phyloP scores from a whole-genome alignment of 1,140 invertebrate genomes.

The Drosophila tsacasi region DNA sequence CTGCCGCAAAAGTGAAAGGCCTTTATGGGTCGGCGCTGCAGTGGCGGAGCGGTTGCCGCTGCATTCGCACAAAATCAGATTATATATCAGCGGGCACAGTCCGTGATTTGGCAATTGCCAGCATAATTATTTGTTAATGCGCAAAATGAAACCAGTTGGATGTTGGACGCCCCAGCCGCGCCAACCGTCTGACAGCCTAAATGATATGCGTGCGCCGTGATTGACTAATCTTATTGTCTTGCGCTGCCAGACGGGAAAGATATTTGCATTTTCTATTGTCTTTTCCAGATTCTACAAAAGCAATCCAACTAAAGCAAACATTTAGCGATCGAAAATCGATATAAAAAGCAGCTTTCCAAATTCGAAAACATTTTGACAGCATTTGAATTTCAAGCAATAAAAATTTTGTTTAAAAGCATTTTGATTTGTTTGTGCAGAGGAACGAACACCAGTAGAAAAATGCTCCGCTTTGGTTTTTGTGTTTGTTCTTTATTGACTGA shows the following conservation, averaged over 20 bases:
- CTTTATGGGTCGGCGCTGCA: constrained; percentile 68
- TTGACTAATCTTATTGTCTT: constrained; percentile 61
- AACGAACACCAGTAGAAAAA: constrained; percentile 4
- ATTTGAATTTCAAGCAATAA: constrained; percentile 24
- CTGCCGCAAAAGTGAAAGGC: constrained; percentile 78
- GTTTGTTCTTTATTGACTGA: constrained; percentile 27
- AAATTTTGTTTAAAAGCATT: constrained; percentile 7
- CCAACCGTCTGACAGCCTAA: constrained; percentile 27
- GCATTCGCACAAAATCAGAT: constrained; percentile 68
- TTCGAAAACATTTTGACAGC: constrained; percentile 21
- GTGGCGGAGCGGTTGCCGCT: constrained; percentile 8
- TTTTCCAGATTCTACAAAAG: constrained; percentile 51
- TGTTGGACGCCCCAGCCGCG: constrained; percentile 30
- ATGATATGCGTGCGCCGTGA: constrained; percentile 53
- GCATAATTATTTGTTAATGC: constrained; percentile 65
- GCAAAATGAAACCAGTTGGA: constrained; percentile 67
- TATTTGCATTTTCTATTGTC: constrained; percentile 76
- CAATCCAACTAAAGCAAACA: constrained; percentile 51
- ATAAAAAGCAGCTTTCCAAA: constrained; percentile 59
- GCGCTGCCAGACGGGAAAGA: constrained; percentile 11
- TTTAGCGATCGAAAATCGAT: constrained; percentile 1
- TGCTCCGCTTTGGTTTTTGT: neutral
- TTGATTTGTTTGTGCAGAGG: constrained; percentile 1
- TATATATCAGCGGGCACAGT: constrained; percentile 62
- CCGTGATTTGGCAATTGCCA: constrained; percentile 68